Conservation (phyloP, 2,797 vertebrate species). For the Pyrocephalus nanus region DNA sequence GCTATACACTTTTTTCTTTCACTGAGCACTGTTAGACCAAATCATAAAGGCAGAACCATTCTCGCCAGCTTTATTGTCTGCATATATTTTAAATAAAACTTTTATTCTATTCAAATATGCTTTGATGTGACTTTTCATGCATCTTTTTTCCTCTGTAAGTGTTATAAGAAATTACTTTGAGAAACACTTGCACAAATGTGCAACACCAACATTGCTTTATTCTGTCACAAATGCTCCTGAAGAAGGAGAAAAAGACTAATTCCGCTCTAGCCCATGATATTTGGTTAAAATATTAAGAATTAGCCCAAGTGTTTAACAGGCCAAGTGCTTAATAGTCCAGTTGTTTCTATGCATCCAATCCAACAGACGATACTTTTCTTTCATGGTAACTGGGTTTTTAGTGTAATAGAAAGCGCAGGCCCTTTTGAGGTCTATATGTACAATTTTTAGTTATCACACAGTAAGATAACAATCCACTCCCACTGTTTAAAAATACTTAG, state of each 20-base stretch:
- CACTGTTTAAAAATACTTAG: background rate
- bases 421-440: background rate
- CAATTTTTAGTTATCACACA: background rate
- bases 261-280: background rate
- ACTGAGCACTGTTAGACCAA: conserved; percentile 28
- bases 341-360: background rate
- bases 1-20: conserved; percentile 41
- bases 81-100: conserved; percentile 27
- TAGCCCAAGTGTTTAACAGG: background rate
- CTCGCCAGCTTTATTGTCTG: conserved; percentile 19
- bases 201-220: background rate
- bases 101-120: conserved; percentile 14
- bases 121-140: background rate
- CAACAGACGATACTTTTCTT: background rate
- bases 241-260: background rate
- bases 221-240: background rate
- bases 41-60: conserved; percentile 26
- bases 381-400: background rate
- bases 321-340: background rate
- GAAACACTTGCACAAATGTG: background rate
- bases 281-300: background rate
- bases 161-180: background rate
- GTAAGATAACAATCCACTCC: background rate
- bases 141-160: background rate
- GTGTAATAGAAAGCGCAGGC: background rate